Evolutionary conservation across 53 echinoderm and acorn worm species (phyloP).

Genomic region (Arbacia lixula): DNA sequence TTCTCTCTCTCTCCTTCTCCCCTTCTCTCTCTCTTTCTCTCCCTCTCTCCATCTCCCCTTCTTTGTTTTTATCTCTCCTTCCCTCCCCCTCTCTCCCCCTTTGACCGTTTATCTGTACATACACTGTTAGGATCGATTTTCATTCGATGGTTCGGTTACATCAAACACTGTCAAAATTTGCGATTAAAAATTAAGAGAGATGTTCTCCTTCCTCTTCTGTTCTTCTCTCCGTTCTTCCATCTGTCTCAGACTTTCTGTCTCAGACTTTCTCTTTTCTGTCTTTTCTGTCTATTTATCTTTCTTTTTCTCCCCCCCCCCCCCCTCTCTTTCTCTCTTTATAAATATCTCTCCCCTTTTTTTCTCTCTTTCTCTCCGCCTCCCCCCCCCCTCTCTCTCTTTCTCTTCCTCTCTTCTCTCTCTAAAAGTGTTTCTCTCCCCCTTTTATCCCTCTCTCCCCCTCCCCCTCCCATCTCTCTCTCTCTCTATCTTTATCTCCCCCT

Average conservation of each 20-base stretch:
- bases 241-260: neutral
- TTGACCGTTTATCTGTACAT: neutral
- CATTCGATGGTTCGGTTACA: slow-evolving; percentile 24
- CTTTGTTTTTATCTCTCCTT: no score
- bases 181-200: no score
- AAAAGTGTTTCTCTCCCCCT: neutral
- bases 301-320: no score
- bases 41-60: no score
- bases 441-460: neutral
- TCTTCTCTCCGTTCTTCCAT: neutral
- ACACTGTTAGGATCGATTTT: slow-evolving; percentile 40
- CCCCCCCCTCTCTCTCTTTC: neutral
- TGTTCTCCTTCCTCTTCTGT: neutral
- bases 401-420: neutral
- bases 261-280: neutral
- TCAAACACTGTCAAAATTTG: slow-evolving; percentile 35
- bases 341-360: neutral
- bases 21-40: no score
- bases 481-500: neutral
- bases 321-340: no score
- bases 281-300: neutral
- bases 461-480: neutral
- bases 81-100: neutral
- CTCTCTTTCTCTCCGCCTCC: neutral
- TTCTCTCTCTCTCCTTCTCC: no score